Conservation (phyloP, 2,797 vertebrate species). For the Cetoscarus ocellatus region DNA sequence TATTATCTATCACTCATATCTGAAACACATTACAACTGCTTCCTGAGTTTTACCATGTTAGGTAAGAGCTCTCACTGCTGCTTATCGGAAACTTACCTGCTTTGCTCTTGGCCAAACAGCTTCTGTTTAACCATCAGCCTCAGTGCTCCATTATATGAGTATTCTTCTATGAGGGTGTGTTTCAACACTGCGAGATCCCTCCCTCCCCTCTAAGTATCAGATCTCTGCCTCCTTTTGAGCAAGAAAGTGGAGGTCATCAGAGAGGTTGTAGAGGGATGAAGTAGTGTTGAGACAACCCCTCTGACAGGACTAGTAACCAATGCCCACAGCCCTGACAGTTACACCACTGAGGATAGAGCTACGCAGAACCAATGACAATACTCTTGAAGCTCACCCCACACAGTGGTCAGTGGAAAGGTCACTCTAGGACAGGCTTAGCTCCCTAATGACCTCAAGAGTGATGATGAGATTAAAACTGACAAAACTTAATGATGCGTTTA, state of each 20-base stretch:
- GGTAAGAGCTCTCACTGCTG: neutral
- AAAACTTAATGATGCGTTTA: neutral
- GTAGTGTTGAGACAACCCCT: slow-evolving; percentile 12
- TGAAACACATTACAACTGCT: neutral
- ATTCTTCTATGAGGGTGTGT: neutral
- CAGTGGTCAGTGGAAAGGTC: slow-evolving; percentile 50
- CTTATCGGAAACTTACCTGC: slow-evolving; percentile 17
- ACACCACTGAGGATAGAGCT: slow-evolving; percentile 47
- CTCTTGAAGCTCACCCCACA: slow-evolving; percentile 79
- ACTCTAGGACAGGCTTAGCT: slow-evolving; percentile 59
- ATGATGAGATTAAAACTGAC: neutral
- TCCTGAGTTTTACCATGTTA: neutral
- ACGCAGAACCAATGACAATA: slow-evolving; percentile 74
- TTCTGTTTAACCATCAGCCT: neutral
- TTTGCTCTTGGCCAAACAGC: neutral
- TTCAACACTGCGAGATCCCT: neutral
- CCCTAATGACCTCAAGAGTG: neutral
- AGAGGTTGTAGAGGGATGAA: slow-evolving; percentile 12
- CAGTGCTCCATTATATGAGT: neutral
- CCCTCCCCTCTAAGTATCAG: slow-evolving; percentile 10
- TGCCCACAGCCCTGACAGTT: slow-evolving; percentile 44
- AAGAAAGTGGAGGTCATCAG: slow-evolving; percentile 14
- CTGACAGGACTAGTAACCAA: slow-evolving; percentile 42
- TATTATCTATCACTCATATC: neutral
- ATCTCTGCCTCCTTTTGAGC: slow-evolving; percentile 10